Percentiles rank a stretch among this genome's conserved stretches.
Evolutionary conservation across 2,113 vertebrate genomes (phyloP).

Genomic region (Himantopus leucocephalus): DNA sequence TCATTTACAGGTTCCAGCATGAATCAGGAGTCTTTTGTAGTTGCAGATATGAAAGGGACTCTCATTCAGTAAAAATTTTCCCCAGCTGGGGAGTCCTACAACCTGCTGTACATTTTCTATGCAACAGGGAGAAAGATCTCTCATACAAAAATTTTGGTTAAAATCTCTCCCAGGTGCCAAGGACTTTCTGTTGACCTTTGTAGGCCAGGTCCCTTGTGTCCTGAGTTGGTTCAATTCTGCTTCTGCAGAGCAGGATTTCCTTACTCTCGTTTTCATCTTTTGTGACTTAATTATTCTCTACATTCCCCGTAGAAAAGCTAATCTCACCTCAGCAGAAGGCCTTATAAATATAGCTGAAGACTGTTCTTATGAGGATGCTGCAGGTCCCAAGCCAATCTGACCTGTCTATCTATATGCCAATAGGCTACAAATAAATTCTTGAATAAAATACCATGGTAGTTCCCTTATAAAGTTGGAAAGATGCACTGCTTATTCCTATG

Average conservation of each 20-base stretch:
- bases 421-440: not conserved
- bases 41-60: rapidly evolving
- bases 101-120: not conserved
- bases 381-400: rapidly evolving
- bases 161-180: not conserved
- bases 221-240: too few species aligned
- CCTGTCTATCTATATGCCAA: not conserved
- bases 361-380: not conserved
- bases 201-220: too few species aligned
- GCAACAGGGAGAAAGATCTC: not conserved
- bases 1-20: not conserved
- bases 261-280: not conserved
- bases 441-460: not conserved
- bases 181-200: not conserved
- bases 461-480: not conserved
- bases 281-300: not conserved
- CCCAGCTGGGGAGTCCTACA: not conserved
- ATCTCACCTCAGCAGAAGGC: not conserved
- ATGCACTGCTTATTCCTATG: not conserved
- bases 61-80: not conserved
- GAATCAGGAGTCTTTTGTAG: not conserved
- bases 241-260: not conserved
- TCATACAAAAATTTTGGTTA: not conserved
- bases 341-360: not conserved
- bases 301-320: not conserved